Conservation (phyloP, 2,888 invertebrate species). For the Dromius quadrimaculatus region DNA sequence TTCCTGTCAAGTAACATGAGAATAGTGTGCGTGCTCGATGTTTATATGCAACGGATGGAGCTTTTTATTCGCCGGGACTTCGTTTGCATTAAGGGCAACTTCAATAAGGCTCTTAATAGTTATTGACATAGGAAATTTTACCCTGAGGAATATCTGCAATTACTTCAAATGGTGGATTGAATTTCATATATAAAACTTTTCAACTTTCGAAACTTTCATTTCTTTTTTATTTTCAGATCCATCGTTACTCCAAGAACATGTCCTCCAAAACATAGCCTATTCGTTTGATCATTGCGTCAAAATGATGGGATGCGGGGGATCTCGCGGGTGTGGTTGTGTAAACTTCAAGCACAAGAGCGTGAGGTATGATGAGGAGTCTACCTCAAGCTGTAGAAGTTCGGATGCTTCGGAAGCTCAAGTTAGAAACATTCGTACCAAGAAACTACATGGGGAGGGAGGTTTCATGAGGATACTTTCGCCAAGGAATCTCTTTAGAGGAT, state of each 20-base stretch:
- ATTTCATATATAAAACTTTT: too few relatives aligned
- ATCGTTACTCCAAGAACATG: not conserved
- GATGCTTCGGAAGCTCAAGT: conserved; percentile 56
- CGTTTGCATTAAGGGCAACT: too few relatives aligned
- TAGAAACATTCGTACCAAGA: conserved; percentile 57
- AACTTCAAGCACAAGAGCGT: conserved; percentile 57
- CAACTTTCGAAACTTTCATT: too few relatives aligned
- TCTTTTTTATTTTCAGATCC: conserved; percentile 2
- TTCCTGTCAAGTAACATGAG: not conserved
- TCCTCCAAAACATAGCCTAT: not conserved
- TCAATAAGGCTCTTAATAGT: too few relatives aligned
- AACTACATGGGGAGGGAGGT: conserved; percentile 62
- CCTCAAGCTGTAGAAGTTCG: conserved; percentile 54
- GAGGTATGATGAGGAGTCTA: conserved; percentile 59
- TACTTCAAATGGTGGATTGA: too few relatives aligned
- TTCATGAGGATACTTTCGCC: conserved; percentile 72
- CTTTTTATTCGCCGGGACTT: too few relatives aligned
- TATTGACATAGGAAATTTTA: not conserved
- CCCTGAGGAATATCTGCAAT: too few relatives aligned
- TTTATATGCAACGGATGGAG: too few relatives aligned
- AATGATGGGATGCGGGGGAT: conserved; percentile 52
- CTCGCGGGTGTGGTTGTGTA: conserved; percentile 56
- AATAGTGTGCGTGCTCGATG: not conserved
- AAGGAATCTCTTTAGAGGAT: conserved; percentile 74
- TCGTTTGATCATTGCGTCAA: not conserved